Conservation (phyloP, 1,140 invertebrate species). For the Bombus confusus region DNA sequence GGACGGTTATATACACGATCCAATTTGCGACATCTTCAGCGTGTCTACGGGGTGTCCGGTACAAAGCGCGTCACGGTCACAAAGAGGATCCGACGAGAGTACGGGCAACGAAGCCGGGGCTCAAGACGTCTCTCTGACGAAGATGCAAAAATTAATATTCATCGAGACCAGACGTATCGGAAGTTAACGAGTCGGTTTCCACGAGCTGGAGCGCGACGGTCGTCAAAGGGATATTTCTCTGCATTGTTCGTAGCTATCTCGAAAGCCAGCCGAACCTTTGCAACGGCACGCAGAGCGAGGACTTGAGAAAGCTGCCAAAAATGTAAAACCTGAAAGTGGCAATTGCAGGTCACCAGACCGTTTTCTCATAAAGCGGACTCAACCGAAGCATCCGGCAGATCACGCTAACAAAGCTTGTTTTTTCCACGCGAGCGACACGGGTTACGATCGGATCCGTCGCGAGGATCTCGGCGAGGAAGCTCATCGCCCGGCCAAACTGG, state of each 20-base stretch:
- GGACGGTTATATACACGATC: slow-evolving; percentile 56
- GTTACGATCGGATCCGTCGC: slow-evolving; percentile 4
- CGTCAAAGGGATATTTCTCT: slow-evolving; percentile 3
- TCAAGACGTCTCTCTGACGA: slow-evolving; percentile 8
- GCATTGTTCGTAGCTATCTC: background rate
- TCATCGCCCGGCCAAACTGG: slow-evolving; percentile 68
- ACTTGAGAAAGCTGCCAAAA: too few species aligned
- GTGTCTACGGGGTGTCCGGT: slow-evolving; percentile 51
- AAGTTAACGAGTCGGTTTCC: slow-evolving; percentile 29
- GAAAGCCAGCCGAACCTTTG: too few species aligned
- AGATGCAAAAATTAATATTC: slow-evolving; percentile 43
- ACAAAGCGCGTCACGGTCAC: slow-evolving; percentile 33
- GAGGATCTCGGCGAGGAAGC: slow-evolving; percentile 41
- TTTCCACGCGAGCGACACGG: background rate
- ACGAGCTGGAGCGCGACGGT: background rate
- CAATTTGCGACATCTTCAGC: slow-evolving; percentile 70
- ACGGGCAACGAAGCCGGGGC: slow-evolving; percentile 8
- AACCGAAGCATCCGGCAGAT: too few species aligned
- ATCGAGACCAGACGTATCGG: slow-evolving; percentile 4
- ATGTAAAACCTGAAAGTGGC: too few species aligned
- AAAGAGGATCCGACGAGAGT: slow-evolving; percentile 17
- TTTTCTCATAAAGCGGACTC: background rate
- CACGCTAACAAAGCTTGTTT: background rate
- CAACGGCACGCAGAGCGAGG: too few species aligned
- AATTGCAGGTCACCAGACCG: too few species aligned